Evolutionary conservation across 2,888 invertebrate genomes (phyloP), one percentile per base, ranked within the genome.

Genomic region (Apodemia zela): DNA sequence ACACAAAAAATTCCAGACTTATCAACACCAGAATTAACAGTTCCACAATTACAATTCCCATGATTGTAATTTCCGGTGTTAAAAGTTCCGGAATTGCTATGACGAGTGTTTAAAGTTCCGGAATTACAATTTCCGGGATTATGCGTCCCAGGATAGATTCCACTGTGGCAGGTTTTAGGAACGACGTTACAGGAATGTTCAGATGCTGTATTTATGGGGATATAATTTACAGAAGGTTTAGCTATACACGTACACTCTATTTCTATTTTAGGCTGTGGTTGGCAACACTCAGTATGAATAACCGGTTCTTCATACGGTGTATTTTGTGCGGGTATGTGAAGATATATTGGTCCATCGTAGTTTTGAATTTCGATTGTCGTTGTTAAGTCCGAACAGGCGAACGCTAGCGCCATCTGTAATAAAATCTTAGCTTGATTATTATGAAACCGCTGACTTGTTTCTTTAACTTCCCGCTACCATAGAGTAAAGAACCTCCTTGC

Each of bases 291-390:
- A 45, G 60, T 35, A 51, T 54, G n/a, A 38, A n/a, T n/a, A n/a
- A 5, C 2, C 7, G 21, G 18, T 21, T 42, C 42, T 45, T 8
- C 66, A 66, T 6, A 25, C 2, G 60, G 38, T 8, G 15, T 62
- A 0, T 47, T 33, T 33, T 59, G 62, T 29, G 67, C 64, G 5
- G 67, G 67, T 6, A 69, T 63, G 1, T 73, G 67, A 25, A 80
- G 63, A 65, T 75, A 76, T 15, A 84, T 79, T 0, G 84, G 84
- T 0, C 80, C 81, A 0, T 87, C 85, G 62, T 79, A 80, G 62
- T 84, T 81, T 64, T 83, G 78, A 0, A 85, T 85, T 58, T 81
- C 79, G 0, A 85, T 75, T 11, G 74, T 75, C 0, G 80, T 65
- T 33, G 71, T 66, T 0, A 75, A 72, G 10, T 81, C 78, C 0